Percentiles rank a stretch among this genome's conserved stretches.
Evolutionary conservation across 2,113 vertebrate genomes (phyloP).

Genomic region (Chionodraco myersi): DNA sequence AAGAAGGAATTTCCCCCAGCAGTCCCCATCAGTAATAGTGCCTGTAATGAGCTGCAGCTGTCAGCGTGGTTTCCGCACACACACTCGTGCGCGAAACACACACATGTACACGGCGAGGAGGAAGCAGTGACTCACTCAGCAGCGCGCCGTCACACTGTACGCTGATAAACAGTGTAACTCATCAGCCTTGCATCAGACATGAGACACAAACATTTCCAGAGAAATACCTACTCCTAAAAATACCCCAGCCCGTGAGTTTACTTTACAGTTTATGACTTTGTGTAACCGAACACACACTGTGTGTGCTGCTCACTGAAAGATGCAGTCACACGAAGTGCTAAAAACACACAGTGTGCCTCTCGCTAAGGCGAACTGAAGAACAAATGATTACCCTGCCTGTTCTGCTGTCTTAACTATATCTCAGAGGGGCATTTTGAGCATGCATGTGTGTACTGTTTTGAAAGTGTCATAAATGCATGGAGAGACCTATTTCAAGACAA

Average conservation of each 20-base stretch:
- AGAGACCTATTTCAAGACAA: not conserved
- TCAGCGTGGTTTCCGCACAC: constrained; percentile 76
- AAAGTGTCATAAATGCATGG: not conserved
- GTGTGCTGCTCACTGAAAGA: constrained; percentile 12
- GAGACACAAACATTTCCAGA: constrained; percentile 67
- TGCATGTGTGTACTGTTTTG: not conserved
- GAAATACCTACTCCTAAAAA: constrained; percentile 65
- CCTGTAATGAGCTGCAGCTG: constrained; percentile 84
- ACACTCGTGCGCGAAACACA: constrained; percentile 53
- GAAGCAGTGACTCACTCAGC: constrained; percentile 83
- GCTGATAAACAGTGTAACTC: constrained; percentile 75
- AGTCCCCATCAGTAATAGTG: constrained; percentile 83
- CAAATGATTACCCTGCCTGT: not conserved
- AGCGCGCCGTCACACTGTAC: constrained; percentile 77
- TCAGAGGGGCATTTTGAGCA: not conserved
- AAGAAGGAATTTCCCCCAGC: constrained; percentile 82
- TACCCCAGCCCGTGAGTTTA: constrained; percentile 38
- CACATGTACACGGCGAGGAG: constrained; percentile 58
- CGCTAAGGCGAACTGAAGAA: no score
- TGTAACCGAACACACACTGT: not conserved
- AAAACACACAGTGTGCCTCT: no score
- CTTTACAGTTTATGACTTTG: constrained; percentile 21
- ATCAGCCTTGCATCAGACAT: constrained; percentile 69
- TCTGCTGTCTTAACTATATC: not conserved
- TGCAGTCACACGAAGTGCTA: not conserved